phyloP scores from a whole-genome alignment of 2,888 invertebrate genomes.

The Drosophila subquinaria region DNA sequence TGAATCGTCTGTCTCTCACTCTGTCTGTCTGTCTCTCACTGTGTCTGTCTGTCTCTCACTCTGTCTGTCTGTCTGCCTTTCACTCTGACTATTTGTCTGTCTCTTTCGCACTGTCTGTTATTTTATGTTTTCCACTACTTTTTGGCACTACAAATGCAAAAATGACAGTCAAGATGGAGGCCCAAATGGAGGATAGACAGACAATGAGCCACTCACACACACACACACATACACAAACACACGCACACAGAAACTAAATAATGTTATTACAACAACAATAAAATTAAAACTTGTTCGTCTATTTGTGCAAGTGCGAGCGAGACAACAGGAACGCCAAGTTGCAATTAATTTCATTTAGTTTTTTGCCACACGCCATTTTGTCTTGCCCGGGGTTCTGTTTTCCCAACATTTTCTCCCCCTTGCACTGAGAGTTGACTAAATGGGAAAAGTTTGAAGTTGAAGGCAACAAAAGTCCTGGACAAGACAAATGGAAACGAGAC shows the following conservation, averaged over 20 bases:
- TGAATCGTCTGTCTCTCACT: slow-evolving; percentile 46
- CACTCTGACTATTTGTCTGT: slow-evolving; percentile 1
- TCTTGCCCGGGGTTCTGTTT: slow-evolving; percentile 22
- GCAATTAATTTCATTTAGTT: slow-evolving; percentile 81
- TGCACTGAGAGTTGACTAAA: slow-evolving; percentile 68
- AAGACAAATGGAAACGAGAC: slow-evolving; percentile 67
- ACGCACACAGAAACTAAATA: slow-evolving; percentile 66
- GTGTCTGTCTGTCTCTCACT: slow-evolving; percentile 17
- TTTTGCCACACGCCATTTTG: slow-evolving; percentile 73
- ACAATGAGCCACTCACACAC: slow-evolving; percentile 45
- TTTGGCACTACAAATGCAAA: slow-evolving; percentile 67
- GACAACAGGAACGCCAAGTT: slow-evolving; percentile 58
- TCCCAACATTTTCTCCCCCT: slow-evolving; percentile 5
- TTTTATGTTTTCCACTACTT: slow-evolving; percentile 69
- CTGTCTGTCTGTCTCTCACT: slow-evolving; percentile 30
- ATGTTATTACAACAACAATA: slow-evolving; percentile 79
- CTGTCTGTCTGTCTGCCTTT: slow-evolving; percentile 1
- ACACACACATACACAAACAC: slow-evolving; percentile 32
- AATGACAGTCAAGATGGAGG: slow-evolving; percentile 61
- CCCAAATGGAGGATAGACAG: slow-evolving; percentile 22
- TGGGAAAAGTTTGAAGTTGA: slow-evolving; percentile 80
- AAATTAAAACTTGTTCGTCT: slow-evolving; percentile 69
- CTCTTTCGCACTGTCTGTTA: slow-evolving; percentile 45
- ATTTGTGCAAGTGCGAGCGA: slow-evolving; percentile 34
- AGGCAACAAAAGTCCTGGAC: slow-evolving; percentile 75